phyloP scores from a whole-genome alignment of 2,797 vertebrate species.

The Melanotaenia boesemani region DNA sequence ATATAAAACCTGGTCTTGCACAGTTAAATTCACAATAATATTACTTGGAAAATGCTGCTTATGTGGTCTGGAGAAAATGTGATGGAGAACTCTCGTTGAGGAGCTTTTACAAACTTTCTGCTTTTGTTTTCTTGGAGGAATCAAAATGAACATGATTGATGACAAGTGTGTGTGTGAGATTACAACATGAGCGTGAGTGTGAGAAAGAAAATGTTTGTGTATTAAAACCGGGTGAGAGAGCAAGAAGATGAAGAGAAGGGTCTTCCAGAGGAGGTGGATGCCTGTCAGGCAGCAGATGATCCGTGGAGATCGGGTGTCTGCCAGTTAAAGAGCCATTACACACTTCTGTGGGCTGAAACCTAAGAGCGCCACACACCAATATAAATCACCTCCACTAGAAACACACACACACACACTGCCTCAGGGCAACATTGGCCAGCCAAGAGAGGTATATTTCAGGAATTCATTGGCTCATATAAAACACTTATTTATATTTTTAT shows the following conservation, averaged over 20 bases:
- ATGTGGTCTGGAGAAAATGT: not conserved
- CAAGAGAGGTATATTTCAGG: constrained; percentile 60
- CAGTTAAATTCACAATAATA: not conserved
- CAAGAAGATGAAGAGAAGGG: constrained; percentile 21
- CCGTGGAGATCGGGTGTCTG: constrained; percentile 65
- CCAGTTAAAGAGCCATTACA: constrained; percentile 74
- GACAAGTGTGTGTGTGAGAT: too few species aligned
- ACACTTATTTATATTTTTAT: constrained; percentile 9
- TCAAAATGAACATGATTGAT: not conserved
- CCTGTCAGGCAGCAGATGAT: constrained; percentile 71
- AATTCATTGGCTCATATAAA: constrained; percentile 45
- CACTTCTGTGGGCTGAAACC: constrained; percentile 78
- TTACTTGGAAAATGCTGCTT: not conserved
- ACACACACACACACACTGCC: constrained; percentile 45
- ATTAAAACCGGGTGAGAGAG: constrained; percentile 34
- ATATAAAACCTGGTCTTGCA: not conserved
- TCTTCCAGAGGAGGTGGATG: constrained; percentile 45
- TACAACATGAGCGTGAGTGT: not conserved
- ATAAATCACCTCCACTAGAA: constrained; percentile 68
- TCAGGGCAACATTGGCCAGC: constrained; percentile 35
- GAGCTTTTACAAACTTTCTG: not conserved
- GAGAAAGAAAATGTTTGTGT: constrained; percentile 37
- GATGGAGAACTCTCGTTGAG: not conserved
- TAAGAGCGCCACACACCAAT: constrained; percentile 53
- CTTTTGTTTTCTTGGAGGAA: not conserved